phyloP scores from a whole-genome alignment of 2,888 invertebrate genomes.

The Azorinus chamasolen region DNA sequence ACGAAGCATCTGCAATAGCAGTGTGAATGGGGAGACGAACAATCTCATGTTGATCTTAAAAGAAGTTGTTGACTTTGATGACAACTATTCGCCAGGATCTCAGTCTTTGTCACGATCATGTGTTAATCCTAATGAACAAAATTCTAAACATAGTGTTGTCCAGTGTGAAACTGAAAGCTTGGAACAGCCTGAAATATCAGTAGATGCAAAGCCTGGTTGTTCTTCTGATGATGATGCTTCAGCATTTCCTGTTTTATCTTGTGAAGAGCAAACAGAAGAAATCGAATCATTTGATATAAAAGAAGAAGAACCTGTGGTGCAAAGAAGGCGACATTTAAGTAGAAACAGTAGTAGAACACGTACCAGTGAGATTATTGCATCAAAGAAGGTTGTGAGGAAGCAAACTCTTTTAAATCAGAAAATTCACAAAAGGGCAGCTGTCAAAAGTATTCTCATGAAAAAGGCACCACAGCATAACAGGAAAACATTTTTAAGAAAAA shows the following conservation, averaged over 20 bases:
- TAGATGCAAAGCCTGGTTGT: constrained; percentile 15
- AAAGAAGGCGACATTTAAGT: background rate
- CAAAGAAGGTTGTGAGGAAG: background rate
- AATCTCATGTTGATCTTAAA: constrained; percentile 76
- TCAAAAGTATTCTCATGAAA: no score
- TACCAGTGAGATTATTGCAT: background rate
- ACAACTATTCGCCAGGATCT: constrained; percentile 40
- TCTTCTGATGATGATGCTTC: constrained; percentile 16
- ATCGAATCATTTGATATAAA: no score
- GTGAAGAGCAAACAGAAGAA: no score
- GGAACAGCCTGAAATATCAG: no score
- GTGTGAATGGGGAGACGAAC: constrained; percentile 76
- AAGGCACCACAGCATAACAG: no score
- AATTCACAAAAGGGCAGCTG: no score
- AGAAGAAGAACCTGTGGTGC: no score
- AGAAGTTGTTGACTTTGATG: constrained; percentile 77
- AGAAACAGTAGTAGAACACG: background rate
- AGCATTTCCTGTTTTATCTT: background rate
- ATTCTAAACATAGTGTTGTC: no score
- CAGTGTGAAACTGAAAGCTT: no score
- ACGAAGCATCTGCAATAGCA: constrained; percentile 54
- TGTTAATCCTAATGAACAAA: no score
- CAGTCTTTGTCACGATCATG: no score
- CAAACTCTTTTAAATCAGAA: background rate
- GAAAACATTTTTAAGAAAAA: no score